Evolutionary conservation across 2,113 vertebrate species (phyloP), one percentile per base, ranked within the genome.

Genomic region (Willisornis vidua): DNA sequence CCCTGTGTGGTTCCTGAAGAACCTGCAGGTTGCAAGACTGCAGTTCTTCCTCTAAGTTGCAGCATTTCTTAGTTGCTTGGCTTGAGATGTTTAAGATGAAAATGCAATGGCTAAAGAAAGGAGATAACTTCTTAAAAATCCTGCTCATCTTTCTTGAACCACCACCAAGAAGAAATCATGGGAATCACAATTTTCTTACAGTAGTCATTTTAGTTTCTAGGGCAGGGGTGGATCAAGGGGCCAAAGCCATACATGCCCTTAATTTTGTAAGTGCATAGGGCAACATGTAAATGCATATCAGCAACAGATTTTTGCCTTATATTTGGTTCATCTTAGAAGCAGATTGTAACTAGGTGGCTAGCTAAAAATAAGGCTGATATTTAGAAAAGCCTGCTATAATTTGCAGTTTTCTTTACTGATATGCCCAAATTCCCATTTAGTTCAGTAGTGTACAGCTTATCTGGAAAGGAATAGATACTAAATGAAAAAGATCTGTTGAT

Each of bases 361-460:
- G 46, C 68, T 93, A 58, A 79, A 95, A 85, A 46, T 23, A 20
- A 59, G 66, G 41, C 49, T 90, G 63, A 22, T 70, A 54, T 33
- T 90, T 85, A 86, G 46, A 54, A 85, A 90, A 67, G 3, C 14
- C 45, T 65, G 23, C 19, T 61, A 80, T 70, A 67, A 59, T 62
- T 81, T 74, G 12, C 7, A 5, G 15, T 33, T 87, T 61, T 59
- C 54, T 91, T 83, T n/a, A 20, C 43, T 2, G 1, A 39, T 14
- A 35, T 61, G 23, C 24, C 37, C 78, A 41, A 11, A n/a, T 86
- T 88, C 57, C 72, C 16, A 7, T 80, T 85, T 71, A 70, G 43
- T 85, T 90, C 63, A 48, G 9, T 52, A 70, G 12, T 20, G 24
- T 26, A 7, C 23, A 71, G n/a, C 55, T 94, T 54, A 70, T 46